These are phyloP conservation scores for Heliconius melpomene DNA, from an alignment of 1,140 invertebrate species.

Conservation along the genomic window DNA sequence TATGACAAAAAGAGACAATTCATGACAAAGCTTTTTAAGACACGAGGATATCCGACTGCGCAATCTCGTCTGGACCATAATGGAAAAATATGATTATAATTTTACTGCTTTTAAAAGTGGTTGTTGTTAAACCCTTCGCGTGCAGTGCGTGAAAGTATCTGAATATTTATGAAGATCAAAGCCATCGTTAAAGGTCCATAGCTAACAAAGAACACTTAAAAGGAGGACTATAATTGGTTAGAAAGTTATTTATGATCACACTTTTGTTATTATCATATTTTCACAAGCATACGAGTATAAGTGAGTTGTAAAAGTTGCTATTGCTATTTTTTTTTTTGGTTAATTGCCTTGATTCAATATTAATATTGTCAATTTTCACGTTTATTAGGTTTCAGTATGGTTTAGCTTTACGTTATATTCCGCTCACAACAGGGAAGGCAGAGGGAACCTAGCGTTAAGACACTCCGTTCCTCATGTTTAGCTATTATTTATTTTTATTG, in stretches of 20 bases:
- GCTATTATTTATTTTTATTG: no score
- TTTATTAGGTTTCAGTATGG: no score
- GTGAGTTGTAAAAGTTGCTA: no score
- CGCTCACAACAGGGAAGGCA: no score
- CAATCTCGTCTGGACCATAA: conserved; percentile 34
- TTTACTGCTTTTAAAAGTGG: conserved; percentile 33
- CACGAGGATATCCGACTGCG: conserved; percentile 27
- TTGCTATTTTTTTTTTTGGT: conserved; percentile 40
- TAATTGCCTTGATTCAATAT: conserved; percentile 36
- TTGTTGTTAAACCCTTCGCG: conserved; percentile 33
- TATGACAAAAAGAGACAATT: conserved; percentile 60
- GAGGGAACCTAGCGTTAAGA: no score
- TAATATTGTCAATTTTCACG: background rate
- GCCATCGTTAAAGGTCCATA: conserved; percentile 42
- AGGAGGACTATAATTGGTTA: conserved; percentile 60
- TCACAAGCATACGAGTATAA: conserved; percentile 28
- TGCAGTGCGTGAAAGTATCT: conserved; percentile 60
- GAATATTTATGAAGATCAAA: conserved; percentile 68
- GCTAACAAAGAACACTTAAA: conserved; percentile 53
- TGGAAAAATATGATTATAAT: conserved; percentile 41
- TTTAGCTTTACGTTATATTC: no score
- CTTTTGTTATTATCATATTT: conserved; percentile 53
- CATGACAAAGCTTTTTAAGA: conserved; percentile 48
- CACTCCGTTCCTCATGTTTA: no score
- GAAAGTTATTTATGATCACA: conserved; percentile 62